Evolutionary conservation across 2,113 vertebrate genomes (phyloP).

Genomic region (Rhinoderma darwinii): DNA sequence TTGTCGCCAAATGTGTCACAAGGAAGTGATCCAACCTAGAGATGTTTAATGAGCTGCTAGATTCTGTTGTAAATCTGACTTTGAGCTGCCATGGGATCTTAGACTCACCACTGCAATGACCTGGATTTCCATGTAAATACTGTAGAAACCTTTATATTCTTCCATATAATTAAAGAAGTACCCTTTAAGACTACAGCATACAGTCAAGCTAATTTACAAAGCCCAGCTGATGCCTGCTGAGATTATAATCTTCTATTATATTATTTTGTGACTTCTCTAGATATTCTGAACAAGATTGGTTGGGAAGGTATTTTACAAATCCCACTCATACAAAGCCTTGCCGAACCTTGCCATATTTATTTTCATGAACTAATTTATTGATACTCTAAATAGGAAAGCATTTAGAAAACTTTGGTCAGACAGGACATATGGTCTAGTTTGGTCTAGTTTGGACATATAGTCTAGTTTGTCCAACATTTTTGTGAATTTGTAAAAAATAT

Average conservation of each 20-base stretch:
- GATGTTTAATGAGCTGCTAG: slow-evolving; percentile 28
- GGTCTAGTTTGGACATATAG: too few species aligned
- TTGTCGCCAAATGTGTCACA: slow-evolving; percentile 22
- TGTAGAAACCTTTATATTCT: slow-evolving; percentile 1
- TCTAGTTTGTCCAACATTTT: too few species aligned
- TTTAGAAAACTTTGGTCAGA: too few species aligned
- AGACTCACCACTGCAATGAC: slow-evolving; percentile 20
- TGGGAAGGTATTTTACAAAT: too few species aligned
- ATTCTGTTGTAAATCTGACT: slow-evolving; percentile 25
- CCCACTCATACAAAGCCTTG: too few species aligned
- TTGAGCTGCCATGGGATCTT: slow-evolving; percentile 26
- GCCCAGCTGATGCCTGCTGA: neutral
- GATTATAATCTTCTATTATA: neutral
- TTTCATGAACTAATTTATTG: too few species aligned
- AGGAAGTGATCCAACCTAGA: slow-evolving; percentile 9
- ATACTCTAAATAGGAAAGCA: too few species aligned
- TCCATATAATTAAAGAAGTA: neutral
- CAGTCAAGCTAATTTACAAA: neutral
- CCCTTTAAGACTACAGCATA: neutral
- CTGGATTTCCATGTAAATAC: slow-evolving; percentile 12
- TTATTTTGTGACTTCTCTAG: too few species aligned
- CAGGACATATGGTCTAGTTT: too few species aligned
- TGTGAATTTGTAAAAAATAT: too few species aligned
- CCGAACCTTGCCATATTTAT: too few species aligned
- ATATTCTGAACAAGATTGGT: too few species aligned